Evolutionary conservation across 1,140 invertebrate species (phyloP), one percentile per base, ranked within the genome.

Genomic region (Phortica variegata): DNA sequence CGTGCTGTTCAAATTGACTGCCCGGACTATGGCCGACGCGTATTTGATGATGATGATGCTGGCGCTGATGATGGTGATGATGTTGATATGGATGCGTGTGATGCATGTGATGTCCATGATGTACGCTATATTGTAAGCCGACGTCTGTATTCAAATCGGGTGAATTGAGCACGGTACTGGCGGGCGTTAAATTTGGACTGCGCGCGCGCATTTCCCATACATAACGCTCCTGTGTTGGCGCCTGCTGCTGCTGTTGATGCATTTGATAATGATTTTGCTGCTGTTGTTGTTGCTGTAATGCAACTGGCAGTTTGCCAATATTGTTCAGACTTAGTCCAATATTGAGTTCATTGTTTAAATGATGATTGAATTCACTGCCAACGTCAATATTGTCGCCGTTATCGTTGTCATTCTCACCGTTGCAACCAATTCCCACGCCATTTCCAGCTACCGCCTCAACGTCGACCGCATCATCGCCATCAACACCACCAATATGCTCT

Each of bases 191-290:
- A 36, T 73, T 76, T 8, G 73, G 70, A 41, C 73, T 75, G 20
- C 66, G 69, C 15, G 63, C 58, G 15, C 73, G 52, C 73, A 75
- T 75, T 54, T 75, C 73, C 73, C 72, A 75, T 13, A 75, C 70
- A 50, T 75, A 73, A 5, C 70, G 66, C 33, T 75, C 73, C 43
- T 74, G 66, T 0, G 37, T 39, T 51, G 62, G 43, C 19, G 18
- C 3, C 21, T 34, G 8, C 37, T 16, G 19, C 7, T 42, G 26
- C 43, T 3, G 13, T 10, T 16, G 36, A 9, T 7, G 36, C 10
- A 38, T n/a, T 38, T 16, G 15, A 10, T 38, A 15, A 9, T 38
- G 36, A n/a, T n/a, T n/a, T n/a, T n/a, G 16, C 12, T 41, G 31
- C 29, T 23, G 43, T 3, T 33, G 32, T n/a, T n/a, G n/a, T n/a